A percentile compares a stretch with the other conserved stretches of the same genome.
phyloP scores from a whole-genome alignment of 2,888 invertebrate species.

The Epsilonema sp. region DNA sequence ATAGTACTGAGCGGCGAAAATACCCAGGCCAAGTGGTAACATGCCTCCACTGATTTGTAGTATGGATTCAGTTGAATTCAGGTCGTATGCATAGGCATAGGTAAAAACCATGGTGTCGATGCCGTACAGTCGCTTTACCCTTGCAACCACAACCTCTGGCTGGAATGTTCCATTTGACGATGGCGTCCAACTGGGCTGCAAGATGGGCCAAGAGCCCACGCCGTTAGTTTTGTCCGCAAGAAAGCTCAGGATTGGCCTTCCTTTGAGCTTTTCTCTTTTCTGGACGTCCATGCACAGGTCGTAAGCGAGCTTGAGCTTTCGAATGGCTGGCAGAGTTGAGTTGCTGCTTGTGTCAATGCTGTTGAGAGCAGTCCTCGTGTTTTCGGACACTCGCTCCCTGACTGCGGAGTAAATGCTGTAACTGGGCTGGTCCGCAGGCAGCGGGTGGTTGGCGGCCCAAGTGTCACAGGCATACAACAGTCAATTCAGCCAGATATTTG shows the following conservation, averaged over 20 bases:
- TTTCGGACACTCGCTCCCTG: not conserved
- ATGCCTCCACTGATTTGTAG: not conserved
- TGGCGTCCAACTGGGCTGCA: not conserved
- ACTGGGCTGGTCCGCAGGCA: not conserved
- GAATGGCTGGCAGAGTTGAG: not conserved
- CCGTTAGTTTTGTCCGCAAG: not conserved
- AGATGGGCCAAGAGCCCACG: not conserved
- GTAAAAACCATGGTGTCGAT: not conserved
- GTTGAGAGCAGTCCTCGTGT: not conserved
- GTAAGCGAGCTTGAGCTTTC: not conserved
- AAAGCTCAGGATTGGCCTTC: not conserved
- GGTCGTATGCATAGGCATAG: not conserved
- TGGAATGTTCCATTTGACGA: not conserved
- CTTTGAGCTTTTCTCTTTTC: not conserved
- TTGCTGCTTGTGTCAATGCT: not conserved
- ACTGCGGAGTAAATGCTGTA: not conserved
- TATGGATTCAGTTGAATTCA: not conserved
- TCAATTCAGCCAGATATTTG: no score
- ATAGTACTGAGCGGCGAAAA: not conserved
- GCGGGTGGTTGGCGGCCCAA: not conserved
- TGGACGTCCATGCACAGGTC: not conserved
- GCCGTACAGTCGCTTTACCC: slow-evolving; percentile 1
- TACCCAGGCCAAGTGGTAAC: slow-evolving; percentile 3
- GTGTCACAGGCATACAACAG: no score
- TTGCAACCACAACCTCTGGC: not conserved